Conservation (phyloP, 2,113 vertebrate genomes). For the Cyanocitta stelleri region DNA sequence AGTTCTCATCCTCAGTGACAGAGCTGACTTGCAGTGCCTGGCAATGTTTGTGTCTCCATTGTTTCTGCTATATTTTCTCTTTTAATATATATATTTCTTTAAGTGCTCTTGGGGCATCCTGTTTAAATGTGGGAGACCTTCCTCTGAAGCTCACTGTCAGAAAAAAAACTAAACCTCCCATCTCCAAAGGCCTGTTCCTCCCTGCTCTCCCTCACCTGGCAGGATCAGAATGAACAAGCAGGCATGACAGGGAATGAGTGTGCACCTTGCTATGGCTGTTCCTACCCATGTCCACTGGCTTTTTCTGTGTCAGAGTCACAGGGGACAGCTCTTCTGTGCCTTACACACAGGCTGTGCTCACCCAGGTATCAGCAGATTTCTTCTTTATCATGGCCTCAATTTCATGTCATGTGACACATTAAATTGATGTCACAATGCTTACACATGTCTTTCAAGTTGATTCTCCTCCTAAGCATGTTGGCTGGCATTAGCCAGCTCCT, state of each 20-base stretch:
- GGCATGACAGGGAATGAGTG: neutral
- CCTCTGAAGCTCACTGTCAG: neutral
- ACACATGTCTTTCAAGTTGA: neutral
- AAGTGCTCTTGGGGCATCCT: neutral
- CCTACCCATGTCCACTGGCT: neutral
- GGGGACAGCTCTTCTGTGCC: neutral
- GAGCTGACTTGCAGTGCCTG: neutral
- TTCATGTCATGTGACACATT: neutral
- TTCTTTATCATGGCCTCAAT: neutral
- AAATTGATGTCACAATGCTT: neutral
- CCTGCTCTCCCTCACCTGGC: neutral
- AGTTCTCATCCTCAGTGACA: neutral
- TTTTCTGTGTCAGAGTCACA: neutral
- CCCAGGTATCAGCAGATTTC: neutral
- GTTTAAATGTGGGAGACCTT: neutral
- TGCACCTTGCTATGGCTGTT: neutral
- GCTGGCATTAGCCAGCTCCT: neutral
- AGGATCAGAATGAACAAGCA: neutral
- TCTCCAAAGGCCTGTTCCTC: neutral
- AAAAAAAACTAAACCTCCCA: neutral
- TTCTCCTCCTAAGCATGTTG: neutral
- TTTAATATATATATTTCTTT: neutral
- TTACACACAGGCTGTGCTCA: neutral
- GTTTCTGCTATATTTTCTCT: neutral
- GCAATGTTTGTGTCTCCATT: neutral